Evolutionary conservation across 2,797 vertebrate genomes (phyloP), one percentile per base, ranked within the genome.

Genomic region (Hippopotamyrus pictus): DNA sequence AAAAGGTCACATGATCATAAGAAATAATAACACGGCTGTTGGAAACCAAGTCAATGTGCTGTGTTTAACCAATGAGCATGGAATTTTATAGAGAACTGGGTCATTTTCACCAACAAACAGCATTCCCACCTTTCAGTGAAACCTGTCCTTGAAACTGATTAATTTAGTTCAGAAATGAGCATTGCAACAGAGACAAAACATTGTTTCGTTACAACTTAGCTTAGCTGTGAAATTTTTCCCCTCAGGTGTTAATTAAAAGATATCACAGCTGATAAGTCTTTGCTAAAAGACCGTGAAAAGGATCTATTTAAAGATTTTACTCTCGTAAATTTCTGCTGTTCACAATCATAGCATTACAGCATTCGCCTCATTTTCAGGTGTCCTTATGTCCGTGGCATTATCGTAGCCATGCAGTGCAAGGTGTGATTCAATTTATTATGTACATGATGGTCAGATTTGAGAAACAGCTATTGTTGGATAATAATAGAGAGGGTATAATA

Each of bases 211-310:
- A 57, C 86, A 59, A 41, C 86, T 87, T 87, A 57, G 86, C 86
- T 87, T 57, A 87, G 53, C 53, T 87, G 86, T 87, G 86, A 87
- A 87, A 87, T 87, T 87, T 54, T 19, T 59, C 14, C 53, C 86
- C 33, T 54, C 33, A 59, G 51, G 86, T 87, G 86, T 87, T 87
- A 87, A 87, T 87, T 87, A 87, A 87, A 87, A 87, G 86, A 57
- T 57, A 53, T 41, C 51, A 57, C 53, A 29, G 53, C 53, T 57
- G 86, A 87, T 57, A 87, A 87, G 53, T 87, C 85, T 37, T 53
- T 57, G 53, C 53, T 57, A 87, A 57, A 87, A 57, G 25, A 59
- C 53, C 29, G 86, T 57, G 51, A 87, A 57, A 59, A 87, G 53
- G 53, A 57, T 87, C 86, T 87, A 87, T 87, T 87, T 59, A 87